A percentile compares a stretch with the other conserved stretches of the same genome.
These are phyloP conservation scores for Cyphomyrus plagiostoma DNA, from an alignment of 2,113 vertebrate species.

Conservation along the genomic window DNA sequence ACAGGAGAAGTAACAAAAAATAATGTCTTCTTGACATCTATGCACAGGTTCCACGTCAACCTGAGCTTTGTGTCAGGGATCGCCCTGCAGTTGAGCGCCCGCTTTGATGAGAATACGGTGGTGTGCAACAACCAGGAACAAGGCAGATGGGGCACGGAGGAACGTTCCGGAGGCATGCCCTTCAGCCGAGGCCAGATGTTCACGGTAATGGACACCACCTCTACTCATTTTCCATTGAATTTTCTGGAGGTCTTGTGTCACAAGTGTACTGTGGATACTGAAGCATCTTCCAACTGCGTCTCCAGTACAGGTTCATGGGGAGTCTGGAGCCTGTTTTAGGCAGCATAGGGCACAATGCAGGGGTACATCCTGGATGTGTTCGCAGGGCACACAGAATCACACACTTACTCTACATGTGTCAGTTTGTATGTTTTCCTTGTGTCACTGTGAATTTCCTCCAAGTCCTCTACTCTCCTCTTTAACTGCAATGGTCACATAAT, in stretches of 20 bases:
- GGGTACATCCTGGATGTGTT: too few species aligned
- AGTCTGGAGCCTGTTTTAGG: too few species aligned
- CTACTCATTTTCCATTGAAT: not conserved
- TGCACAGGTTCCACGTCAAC: slow-evolving; percentile 58
- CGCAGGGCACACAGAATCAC: too few species aligned
- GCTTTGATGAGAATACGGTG: slow-evolving; percentile 56
- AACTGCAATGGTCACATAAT: too few species aligned
- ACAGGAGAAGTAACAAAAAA: not conserved
- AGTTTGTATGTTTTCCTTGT: too few species aligned
- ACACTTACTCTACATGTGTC: too few species aligned
- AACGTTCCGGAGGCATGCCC: slow-evolving; percentile 45
- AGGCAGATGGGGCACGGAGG: slow-evolving; percentile 51
- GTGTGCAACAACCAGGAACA: slow-evolving; percentile 51
- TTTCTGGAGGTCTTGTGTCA: not conserved
- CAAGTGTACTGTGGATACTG: too few species aligned
- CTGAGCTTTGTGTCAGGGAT: slow-evolving; percentile 44
- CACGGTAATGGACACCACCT: slow-evolving; percentile 37
- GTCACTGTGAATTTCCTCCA: too few species aligned
- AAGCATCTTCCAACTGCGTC: too few species aligned
- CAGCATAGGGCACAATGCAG: too few species aligned
- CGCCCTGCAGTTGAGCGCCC: slow-evolving; percentile 64
- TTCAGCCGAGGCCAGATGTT: slow-evolving; percentile 56
- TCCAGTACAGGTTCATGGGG: too few species aligned
- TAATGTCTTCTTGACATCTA: not conserved
- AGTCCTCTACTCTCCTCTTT: too few species aligned